Evolutionary conservation across 2,113 vertebrate genomes (phyloP), one percentile per base, ranked within the genome.

Genomic region (Cavia aperea): DNA sequence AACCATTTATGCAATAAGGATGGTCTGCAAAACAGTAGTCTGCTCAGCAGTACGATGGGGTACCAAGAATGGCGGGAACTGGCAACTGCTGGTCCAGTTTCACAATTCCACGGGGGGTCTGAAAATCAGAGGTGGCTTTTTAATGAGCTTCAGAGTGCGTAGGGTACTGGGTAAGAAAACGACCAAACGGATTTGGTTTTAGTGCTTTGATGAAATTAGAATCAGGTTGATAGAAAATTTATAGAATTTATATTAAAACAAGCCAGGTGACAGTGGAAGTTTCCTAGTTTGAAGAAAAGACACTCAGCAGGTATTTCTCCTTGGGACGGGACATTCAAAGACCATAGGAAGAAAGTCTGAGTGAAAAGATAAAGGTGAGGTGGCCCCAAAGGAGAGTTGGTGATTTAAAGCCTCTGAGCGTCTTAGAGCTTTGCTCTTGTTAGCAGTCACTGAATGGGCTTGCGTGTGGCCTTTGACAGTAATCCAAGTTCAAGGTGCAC

Each of bases 181-280:
- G 93, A 95, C 51, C 94, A 95, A 95, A 83, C 96, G 96, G 86
- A 93, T 96, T 94, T 97, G 51, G 86, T 93, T 96, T 96, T 60
- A 86, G 73, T 92, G 94, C 93, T 97, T 97, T 96, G 95, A 97
- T 96, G 94, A 96, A 97, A 97, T 97, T 97, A 97, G 96, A 97
- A 97, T 63, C 95, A 96, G 93, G 92, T 91, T 96, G 95, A 97
- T 97, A 96, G 97, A 97, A 98, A 77, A 97, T 95, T 86, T 89
- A 96, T 93, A 94, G 94, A 96, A 96, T 97, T 97, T 97, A 94
- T 92, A 91, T 65, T 91, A 90, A 89, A 66, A 94, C 93, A 77
- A 97, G 92, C 66, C 43, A 54, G 94, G 72, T 91, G 77, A 81
- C 90, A 93, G 93, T 16, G 0, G 2, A 92, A 63, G 70, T 54